These are phyloP conservation scores for Phenganax marumi DNA, from an alignment of 92 coral and sea anemone genomes.

Conservation along the genomic window DNA sequence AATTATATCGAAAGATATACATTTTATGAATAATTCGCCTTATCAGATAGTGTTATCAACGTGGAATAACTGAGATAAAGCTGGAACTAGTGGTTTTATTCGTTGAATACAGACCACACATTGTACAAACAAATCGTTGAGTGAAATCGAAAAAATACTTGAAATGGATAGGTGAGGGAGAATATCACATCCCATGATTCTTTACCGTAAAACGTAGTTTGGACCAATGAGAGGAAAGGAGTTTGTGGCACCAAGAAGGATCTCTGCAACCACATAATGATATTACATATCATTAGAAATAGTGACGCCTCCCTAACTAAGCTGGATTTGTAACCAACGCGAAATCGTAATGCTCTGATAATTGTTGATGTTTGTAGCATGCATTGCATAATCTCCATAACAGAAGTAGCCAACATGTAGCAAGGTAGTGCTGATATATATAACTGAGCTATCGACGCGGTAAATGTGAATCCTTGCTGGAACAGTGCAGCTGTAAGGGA, in stretches of 20 bases:
- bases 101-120: conserved; percentile 90
- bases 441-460: conserved; percentile 83
- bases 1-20: too few species aligned
- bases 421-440: conserved; percentile 80
- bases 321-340: conserved; percentile 85
- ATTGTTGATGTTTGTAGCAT: conserved; percentile 90
- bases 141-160: conserved; percentile 92
- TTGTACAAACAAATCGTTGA: conserved; percentile 93
- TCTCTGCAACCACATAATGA: conserved; percentile 91
- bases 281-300: conserved; percentile 84
- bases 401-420: conserved; percentile 65
- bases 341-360: conserved; percentile 88
- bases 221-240: conserved; percentile 86
- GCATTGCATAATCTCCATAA: conserved; percentile 61
- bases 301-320: conserved; percentile 89
- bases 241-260: conserved; percentile 89
- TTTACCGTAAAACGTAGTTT: conserved; percentile 90
- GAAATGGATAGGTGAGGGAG: conserved; percentile 85
- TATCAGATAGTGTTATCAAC: too few species aligned
- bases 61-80: background rate
- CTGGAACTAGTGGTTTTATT: background rate
- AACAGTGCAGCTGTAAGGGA: conserved; percentile 86
- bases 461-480: conserved; percentile 83
- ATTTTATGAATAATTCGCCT: too few species aligned
- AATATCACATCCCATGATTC: conserved; percentile 91